Base-by-base conservation (phyloP, 2,113 vertebrate genomes). In the Heterotis niloticus region DNA sequence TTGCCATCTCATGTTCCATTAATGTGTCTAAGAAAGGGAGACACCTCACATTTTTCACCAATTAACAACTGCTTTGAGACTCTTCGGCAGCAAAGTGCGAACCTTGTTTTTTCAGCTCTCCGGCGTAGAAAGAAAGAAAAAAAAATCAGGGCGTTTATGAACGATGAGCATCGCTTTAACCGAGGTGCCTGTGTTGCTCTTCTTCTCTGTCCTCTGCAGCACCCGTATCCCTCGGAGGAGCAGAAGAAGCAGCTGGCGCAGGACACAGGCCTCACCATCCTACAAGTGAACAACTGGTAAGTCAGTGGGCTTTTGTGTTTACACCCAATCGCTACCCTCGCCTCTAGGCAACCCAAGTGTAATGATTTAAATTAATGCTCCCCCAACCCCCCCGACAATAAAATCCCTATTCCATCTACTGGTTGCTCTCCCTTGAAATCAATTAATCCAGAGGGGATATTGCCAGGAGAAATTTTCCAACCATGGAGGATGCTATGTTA, bases 201-300 rank as follows among this genome's bases (percentile, higher is more conserved):
- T 64, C 52, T 60, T 51, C 5, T 3, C 16, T 18, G 3, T 67
- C 24, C 75, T 77, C 89, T 89, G 20, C 87, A 98, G 96, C 96
- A 98, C 85, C 96, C 96, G 71, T 98, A 98, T 87, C 96, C 96
- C 80, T 98, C 96, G 85, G 96, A 98, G 93, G 96, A 98, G 89
- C 96, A 98, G 95, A 98, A 98, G 93, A 98, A 96, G 87, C 96
- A 96, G 89, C 92, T 98, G 90, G 95, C 96, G 88, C 96, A 96
- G 91, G 96, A 98, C 90, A 98, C 96, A 0, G 93, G 96, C 82
- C 95, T 98, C 88, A 96, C 95, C 88, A 95, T 96, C 91, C 95
- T 98, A 86, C 96, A 98, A 93, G 96, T 98, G 92, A 98, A 98
- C 95, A 98, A 98, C 79, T 98, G 96, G 96, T 98, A 88, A 94